These are phyloP conservation scores for Muntiacus reevesi DNA, from an alignment of 2,113 vertebrate species.

Conservation along the genomic window DNA sequence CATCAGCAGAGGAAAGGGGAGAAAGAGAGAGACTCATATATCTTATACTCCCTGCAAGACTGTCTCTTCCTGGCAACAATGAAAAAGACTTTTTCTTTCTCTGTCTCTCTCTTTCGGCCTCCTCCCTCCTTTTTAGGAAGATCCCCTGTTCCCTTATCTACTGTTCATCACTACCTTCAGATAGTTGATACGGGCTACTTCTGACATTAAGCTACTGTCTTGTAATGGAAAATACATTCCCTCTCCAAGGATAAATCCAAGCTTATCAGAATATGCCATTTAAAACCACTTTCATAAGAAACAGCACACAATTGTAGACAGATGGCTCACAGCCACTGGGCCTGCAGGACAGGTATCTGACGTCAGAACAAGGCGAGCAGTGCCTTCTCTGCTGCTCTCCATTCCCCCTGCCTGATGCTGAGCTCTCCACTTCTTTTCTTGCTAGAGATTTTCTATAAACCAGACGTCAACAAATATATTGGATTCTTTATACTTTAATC, in stretches of 20 bases:
- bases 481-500: constrained; percentile 22
- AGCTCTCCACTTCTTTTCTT: not conserved
- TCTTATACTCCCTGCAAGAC: not conserved
- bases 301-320: not conserved
- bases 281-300: constrained; percentile 23
- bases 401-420: not conserved
- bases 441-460: not conserved
- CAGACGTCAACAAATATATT: not conserved
- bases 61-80: not conserved
- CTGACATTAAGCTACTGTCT: not conserved
- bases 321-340: not conserved
- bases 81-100: not conserved
- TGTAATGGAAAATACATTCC: not conserved
- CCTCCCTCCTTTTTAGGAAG: not conserved
- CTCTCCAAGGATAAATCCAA: not conserved
- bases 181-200: not conserved
- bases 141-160: not conserved
- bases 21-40: not conserved
- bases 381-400: fast-evolving
- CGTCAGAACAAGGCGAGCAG: not conserved
- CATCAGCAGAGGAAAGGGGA: not conserved
- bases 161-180: not conserved
- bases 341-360: not conserved
- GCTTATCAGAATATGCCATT: constrained; percentile 22
- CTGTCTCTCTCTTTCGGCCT: not conserved